A percentile compares a stretch with the other conserved stretches of the same genome.
Conservation (phyloP, 2,797 vertebrate genomes). For the Eurystomus glaucurus region DNA sequence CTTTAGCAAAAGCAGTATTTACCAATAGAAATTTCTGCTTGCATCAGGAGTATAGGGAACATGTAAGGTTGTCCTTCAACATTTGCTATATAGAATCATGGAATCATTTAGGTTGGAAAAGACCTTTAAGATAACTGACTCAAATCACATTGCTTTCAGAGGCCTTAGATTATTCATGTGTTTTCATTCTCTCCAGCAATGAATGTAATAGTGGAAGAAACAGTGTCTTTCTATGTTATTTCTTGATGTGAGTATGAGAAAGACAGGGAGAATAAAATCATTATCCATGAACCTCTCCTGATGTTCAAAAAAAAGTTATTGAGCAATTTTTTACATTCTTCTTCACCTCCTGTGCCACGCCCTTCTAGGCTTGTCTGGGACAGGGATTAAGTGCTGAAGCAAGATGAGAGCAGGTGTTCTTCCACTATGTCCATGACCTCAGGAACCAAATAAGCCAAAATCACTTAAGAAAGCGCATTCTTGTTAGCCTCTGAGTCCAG, state of each 20-base stretch:
- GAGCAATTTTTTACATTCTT: constrained; percentile 7
- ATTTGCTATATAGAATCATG: not conserved
- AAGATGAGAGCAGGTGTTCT: constrained; percentile 58
- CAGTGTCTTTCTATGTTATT: not conserved
- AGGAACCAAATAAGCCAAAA: constrained; percentile 39
- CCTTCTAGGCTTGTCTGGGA: constrained; percentile 52
- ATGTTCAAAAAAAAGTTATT: not conserved
- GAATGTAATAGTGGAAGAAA: constrained; percentile 1
- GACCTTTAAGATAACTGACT: not conserved
- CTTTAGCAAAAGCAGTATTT: not conserved
- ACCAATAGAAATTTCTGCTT: constrained; percentile 16
- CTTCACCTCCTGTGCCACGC: not conserved
- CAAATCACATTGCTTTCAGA: not conserved
- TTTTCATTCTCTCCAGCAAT: not conserved
- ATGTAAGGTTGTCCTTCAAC: not conserved
- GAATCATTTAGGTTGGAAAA: not conserved
- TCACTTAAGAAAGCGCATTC: constrained; percentile 47
- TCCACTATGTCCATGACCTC: constrained; percentile 27
- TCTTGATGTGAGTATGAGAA: constrained; percentile 14
- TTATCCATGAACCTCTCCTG: not conserved
- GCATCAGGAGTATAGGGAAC: not conserved
- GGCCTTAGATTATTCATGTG: not conserved
- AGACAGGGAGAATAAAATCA: constrained; percentile 10
- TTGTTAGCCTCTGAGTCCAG: not conserved
- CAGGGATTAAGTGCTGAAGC: constrained; percentile 46